Conservation (phyloP, 2,888 invertebrate genomes). For the Meganola albula region DNA sequence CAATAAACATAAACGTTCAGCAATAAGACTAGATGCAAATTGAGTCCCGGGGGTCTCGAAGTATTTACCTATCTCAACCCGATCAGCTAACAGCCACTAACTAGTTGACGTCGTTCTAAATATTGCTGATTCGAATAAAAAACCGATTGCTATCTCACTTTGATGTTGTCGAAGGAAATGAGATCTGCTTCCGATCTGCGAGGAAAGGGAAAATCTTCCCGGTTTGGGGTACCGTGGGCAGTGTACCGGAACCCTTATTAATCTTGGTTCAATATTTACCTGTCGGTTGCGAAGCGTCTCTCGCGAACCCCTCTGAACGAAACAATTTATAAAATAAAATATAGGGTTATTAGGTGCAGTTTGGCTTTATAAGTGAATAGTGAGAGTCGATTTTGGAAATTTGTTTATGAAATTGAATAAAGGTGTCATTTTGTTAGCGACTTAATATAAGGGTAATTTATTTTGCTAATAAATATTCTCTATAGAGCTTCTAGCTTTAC, state of each 20-base stretch:
- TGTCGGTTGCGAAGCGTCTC: slow-evolving; percentile 28
- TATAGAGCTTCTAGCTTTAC: not conserved
- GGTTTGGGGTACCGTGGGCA: slow-evolving; percentile 56
- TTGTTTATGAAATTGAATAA: slow-evolving; percentile 8
- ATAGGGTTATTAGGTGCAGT: slow-evolving; percentile 20
- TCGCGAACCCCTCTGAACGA: slow-evolving; percentile 20
- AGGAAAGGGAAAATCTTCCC: slow-evolving; percentile 69
- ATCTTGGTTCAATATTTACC: slow-evolving; percentile 52
- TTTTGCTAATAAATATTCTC: too few relatives aligned
- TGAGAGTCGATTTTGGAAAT: slow-evolving; percentile 5
- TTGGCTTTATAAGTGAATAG: slow-evolving; percentile 5
- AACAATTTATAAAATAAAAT: slow-evolving; percentile 23
- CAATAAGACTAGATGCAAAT: slow-evolving; percentile 30
- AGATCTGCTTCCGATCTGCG: slow-evolving; percentile 73
- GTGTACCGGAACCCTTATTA: slow-evolving; percentile 44
- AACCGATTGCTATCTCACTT: slow-evolving; percentile 74
- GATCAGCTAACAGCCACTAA: slow-evolving; percentile 39
- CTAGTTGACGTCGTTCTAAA: slow-evolving; percentile 63
- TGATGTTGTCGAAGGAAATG: slow-evolving; percentile 77
- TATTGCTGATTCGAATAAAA: slow-evolving; percentile 75
- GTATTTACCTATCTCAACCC: slow-evolving; percentile 38
- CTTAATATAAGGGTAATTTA: too few relatives aligned
- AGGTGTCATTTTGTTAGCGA: slow-evolving; percentile 6
- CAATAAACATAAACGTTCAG: slow-evolving; percentile 29
- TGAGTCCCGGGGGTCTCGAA: slow-evolving; percentile 27